Evolutionary conservation across 2,888 invertebrate genomes (phyloP).

Genomic region (Elmis aenea): DNA sequence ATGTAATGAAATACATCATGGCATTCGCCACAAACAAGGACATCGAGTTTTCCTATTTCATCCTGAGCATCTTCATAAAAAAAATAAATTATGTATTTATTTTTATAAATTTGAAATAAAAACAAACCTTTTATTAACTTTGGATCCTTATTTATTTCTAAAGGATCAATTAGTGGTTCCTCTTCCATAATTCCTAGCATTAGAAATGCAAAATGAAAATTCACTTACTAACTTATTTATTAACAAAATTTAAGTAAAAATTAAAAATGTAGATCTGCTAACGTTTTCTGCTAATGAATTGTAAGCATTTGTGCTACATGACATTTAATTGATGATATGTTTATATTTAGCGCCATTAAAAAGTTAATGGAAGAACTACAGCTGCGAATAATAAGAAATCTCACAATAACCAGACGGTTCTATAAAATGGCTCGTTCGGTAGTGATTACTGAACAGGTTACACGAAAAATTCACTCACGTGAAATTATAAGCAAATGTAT

Average conservation of each 20-base stretch:
- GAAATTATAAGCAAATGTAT: too few relatives aligned
- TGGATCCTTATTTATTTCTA: constrained; percentile 29
- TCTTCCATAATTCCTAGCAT: constrained; percentile 19
- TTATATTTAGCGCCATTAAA: constrained; percentile 27
- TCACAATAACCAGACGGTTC: constrained; percentile 13
- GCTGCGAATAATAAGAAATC: constrained; percentile 5
- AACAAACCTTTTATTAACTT: constrained; percentile 31
- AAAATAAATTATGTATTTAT: constrained; percentile 6
- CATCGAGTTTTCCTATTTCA: constrained; percentile 70
- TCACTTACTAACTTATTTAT: too few relatives aligned
- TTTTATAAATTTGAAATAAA: too few relatives aligned
- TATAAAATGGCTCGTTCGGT: constrained; percentile 9
- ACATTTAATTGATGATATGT: too few relatives aligned
- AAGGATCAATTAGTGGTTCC: constrained; percentile 17
- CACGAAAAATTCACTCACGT: neutral
- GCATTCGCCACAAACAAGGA: constrained; percentile 79
- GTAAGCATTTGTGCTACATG: too few relatives aligned
- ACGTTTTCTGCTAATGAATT: too few relatives aligned
- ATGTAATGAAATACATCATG: constrained; percentile 74
- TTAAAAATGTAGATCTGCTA: too few relatives aligned
- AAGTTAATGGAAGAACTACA: constrained; percentile 23
- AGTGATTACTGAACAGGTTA: constrained; percentile 1
- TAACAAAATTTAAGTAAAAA: too few relatives aligned
- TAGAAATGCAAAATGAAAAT: too few relatives aligned
- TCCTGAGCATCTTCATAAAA: constrained; percentile 63